Percentiles rank a stretch among this genome's conserved stretches.
These are phyloP conservation scores for Syrista parreyssii DNA, from an alignment of 2,888 invertebrate genomes.

Conservation along the genomic window DNA sequence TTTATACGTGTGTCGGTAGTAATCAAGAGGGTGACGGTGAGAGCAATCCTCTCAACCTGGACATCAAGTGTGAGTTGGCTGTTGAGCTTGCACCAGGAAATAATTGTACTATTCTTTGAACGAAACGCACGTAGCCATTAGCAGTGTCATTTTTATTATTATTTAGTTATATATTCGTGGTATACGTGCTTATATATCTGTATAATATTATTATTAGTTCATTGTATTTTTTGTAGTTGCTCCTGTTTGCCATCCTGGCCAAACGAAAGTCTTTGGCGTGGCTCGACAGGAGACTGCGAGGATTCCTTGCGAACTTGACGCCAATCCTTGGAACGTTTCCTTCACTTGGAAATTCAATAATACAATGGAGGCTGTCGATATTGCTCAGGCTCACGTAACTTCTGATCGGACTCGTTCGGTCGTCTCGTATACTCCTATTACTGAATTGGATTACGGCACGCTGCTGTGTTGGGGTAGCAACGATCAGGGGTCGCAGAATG, in stretches of 20 bases:
- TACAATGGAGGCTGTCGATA: conserved; percentile 76
- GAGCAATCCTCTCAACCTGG: conserved; percentile 85
- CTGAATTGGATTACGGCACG: conserved; percentile 80
- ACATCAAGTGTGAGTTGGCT: conserved; percentile 84
- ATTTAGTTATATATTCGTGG: not conserved
- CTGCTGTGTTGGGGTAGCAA: conserved; percentile 81
- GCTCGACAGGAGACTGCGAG: conserved; percentile 77
- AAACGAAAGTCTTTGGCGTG: conserved; percentile 78
- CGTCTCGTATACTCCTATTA: conserved; percentile 78
- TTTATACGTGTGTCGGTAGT: conserved; percentile 88
- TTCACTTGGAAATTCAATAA: conserved; percentile 85
- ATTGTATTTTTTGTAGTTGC: conserved; percentile 68
- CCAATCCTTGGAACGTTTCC: conserved; percentile 78
- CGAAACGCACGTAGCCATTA: not conserved
- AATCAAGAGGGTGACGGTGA: conserved; percentile 90
- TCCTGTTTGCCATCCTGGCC: conserved; percentile 78
- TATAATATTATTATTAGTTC: not conserved
- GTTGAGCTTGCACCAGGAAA: not conserved
- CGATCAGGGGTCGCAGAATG: conserved; percentile 77
- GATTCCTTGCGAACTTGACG: conserved; percentile 80
- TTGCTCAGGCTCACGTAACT: conserved; percentile 73
- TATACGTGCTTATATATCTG: no score
- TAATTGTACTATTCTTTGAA: not conserved
- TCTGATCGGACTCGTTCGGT: conserved; percentile 74
- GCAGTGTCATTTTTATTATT: not conserved